Percentiles rank a stretch among this genome's conserved stretches.
These are phyloP conservation scores for Sebastes itinus DNA, from an alignment of 2,797 vertebrate genomes.

Conservation along the genomic window DNA sequence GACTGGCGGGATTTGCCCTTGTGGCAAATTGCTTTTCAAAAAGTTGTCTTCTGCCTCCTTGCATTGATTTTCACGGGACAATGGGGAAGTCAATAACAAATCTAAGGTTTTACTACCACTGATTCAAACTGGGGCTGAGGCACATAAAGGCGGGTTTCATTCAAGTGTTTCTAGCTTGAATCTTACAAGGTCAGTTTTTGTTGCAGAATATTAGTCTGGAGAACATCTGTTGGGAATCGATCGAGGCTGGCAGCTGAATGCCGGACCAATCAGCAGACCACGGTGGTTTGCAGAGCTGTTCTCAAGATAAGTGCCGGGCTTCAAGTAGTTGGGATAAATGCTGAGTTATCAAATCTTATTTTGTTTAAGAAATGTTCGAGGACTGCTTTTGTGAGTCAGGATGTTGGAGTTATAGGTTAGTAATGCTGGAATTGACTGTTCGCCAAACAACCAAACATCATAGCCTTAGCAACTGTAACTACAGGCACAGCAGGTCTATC, in stretches of 20 bases:
- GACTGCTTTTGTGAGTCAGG: too few species aligned
- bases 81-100: constrained; percentile 55
- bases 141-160: constrained; percentile 4
- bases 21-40: constrained; percentile 65
- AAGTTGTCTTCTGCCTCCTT: constrained; percentile 30
- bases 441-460: background rate
- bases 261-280: background rate
- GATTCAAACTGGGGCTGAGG: constrained; percentile 15
- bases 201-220: background rate
- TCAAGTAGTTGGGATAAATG: background rate
- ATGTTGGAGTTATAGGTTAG: background rate
- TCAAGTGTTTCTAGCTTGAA: background rate
- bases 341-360: background rate
- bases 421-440: background rate
- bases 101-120: constrained; percentile 22
- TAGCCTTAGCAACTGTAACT: background rate
- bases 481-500: background rate
- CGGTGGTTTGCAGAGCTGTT: background rate
- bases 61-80: constrained; percentile 60
- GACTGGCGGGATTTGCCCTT: constrained; percentile 51
- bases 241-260: background rate
- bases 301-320: background rate
- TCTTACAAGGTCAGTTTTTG: constrained; percentile 41
- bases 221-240: background rate
- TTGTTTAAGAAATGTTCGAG: background rate